Conservation (phyloP, 2,888 invertebrate species). For the Entomobrya proxima region DNA sequence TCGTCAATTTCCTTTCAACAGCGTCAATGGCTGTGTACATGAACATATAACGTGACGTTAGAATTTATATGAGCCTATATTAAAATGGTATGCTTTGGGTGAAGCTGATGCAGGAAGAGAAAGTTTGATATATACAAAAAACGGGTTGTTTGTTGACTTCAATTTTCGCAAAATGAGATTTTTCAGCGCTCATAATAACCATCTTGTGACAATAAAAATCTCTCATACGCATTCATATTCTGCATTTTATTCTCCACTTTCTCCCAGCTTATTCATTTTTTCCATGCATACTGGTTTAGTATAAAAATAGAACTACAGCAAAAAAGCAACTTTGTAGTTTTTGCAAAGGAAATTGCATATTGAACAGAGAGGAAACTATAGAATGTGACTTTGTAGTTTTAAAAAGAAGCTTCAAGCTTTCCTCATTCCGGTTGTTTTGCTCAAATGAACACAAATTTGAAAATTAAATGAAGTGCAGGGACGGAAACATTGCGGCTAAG, state of each 20-base stretch:
- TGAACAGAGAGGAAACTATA: neutral
- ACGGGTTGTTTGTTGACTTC: slow-evolving; percentile 38
- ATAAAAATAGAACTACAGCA: neutral
- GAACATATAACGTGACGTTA: too few relatives aligned
- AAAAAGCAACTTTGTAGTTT: neutral
- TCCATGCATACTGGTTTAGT: neutral
- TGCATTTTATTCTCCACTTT: neutral
- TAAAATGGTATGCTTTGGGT: too few relatives aligned
- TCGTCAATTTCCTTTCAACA: slow-evolving; percentile 27
- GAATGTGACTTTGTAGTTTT: neutral
- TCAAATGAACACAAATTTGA: slow-evolving; percentile 50
- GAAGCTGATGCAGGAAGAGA: neutral
- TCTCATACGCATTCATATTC: neutral
- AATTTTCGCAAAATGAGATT: slow-evolving; percentile 55
- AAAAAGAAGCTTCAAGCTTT: too few relatives aligned
- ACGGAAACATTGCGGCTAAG: slow-evolving; percentile 33
- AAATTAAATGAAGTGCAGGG: slow-evolving; percentile 64
- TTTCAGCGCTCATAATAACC: slow-evolving; percentile 55
- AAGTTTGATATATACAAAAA: neutral
- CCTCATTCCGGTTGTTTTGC: too few relatives aligned
- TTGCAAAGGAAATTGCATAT: too few relatives aligned
- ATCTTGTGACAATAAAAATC: slow-evolving; percentile 65
- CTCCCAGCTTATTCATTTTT: neutral
- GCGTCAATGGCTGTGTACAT: slow-evolving; percentile 7
- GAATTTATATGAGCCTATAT: neutral